Evolutionary conservation across 2,888 invertebrate species (phyloP), one percentile per base, ranked within the genome.

Genomic region (Psylliodes chrysocephalus): DNA sequence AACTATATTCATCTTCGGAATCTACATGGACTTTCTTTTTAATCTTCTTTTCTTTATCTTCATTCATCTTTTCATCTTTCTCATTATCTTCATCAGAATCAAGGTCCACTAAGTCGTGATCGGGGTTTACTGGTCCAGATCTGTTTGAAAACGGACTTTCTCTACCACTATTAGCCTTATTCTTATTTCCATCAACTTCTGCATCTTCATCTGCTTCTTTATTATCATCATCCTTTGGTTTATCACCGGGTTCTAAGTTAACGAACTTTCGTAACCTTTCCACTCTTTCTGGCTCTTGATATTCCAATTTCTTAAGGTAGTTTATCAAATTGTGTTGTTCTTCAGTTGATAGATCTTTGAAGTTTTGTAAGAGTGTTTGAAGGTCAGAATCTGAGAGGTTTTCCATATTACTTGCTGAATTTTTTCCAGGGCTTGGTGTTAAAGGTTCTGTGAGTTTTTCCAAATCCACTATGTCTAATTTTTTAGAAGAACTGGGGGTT

Each of bases 311-410:
- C 77, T 93, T 93, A 63, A 94, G 79, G 77, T 93, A 93, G 0
- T 89, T 89, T 28, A 94, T 93, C 2, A 94, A 85, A 71, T 91
- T 90, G 77, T 92, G 91, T 75, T 94, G 94, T 78, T 94, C 94
- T 68, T 93, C 92, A 0, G 89, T 88, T 0, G 90, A 90, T 10
- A 94, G 81, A 73, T 93, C 92, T 78, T 92, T 92, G 72, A 91
- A 91, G 77, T 93, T 94, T 78, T 92, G 91, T 60, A 94, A 79
- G 1, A 94, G 81, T 0, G 91, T 90, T 77, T 93, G 92, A 47
- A 94, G 80, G 75, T 94, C 94, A 0, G 90, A 88, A 78, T 94
- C 93, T 0, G 92, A 92, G 6, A 94, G 82, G 8, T 89, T 89
- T 71, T 92, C 92, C 87, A 92, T 90, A 57, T 71, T 72, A 49